Base-by-base conservation (phyloP, 2,113 vertebrate genomes). In the Heterotis niloticus region DNA sequence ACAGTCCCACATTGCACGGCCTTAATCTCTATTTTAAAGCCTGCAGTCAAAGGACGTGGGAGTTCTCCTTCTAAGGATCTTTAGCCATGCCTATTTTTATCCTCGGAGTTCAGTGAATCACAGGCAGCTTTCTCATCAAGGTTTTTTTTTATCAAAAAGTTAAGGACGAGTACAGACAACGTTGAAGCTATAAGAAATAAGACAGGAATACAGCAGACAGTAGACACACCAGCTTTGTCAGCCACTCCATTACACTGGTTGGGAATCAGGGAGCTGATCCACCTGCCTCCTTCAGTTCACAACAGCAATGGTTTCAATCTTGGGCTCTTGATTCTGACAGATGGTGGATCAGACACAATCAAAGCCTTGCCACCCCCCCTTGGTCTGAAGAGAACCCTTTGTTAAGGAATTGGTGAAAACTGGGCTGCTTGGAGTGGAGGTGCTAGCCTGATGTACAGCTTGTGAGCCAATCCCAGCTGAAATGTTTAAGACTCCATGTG, bases 21-120 rank as follows among this genome's bases (percentile, higher is more conserved):
- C 34, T 44, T 44, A 44, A 44, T 23, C n/a, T 57, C 52, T 14
- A 13, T 74, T 74, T 57, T 74, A 74, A 65, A 74, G 71, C 16
- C 71, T 69, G 16, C 3, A 1, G 54, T 51, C 56, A n/a, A 74
- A 51, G 10, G 14, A 17, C 16, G 54, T 59, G 54, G 71, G 71
- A 28, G 24, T 74, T 54, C 4, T 52, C 54, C 54, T 54, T 57
- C 24, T 74, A 74, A 74, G 57, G 54, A 59, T 54, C 34, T 44
- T 44, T 44, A 44, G 2, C 34, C 34, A 44, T 44, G 34, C 34
- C 34, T 44, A 44, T 44, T 44, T 44, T 44, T 44, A 44, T 44
- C 34, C 34, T 44, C 7, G 54, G 12, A 57, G 5, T 57, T 74
- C 71, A 74, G 52, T 57, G 54, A 57, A 54, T 57, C 71, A 74